phyloP scores from a whole-genome alignment of 2,888 invertebrate genomes.

The Xylophagus ater region DNA sequence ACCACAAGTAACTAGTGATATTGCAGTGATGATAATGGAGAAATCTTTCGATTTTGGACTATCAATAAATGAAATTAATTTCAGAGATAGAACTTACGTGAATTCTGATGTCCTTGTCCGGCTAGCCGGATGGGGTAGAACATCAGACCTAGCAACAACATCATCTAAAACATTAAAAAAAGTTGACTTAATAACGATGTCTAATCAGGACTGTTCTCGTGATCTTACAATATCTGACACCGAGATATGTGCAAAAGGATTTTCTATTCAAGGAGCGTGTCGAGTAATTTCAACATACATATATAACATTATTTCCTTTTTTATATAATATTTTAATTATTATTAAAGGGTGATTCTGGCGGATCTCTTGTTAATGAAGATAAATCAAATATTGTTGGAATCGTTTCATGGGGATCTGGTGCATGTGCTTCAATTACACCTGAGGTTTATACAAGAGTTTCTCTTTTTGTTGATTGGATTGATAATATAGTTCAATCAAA shows the following conservation, averaged over 20 bases:
- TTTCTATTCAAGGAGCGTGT: constrained; percentile 7
- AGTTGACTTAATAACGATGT: constrained; percentile 7
- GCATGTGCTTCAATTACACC: constrained; percentile 6
- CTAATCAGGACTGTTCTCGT: constrained; percentile 1
- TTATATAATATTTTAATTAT: background rate
- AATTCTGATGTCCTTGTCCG: background rate
- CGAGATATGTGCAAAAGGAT: constrained; percentile 6
- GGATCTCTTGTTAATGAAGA: constrained; percentile 5
- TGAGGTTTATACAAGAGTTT: constrained; percentile 8
- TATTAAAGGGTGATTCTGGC: constrained; percentile 9
- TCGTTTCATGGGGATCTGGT: constrained; percentile 4
- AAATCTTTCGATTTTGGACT: constrained; percentile 2
- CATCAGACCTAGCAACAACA: constrained; percentile 3
- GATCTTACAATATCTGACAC: constrained; percentile 1
- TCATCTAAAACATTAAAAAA: constrained; percentile 3
- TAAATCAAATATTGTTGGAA: constrained; percentile 6
- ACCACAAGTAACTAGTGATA: too few species aligned
- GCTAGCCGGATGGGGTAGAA: constrained; percentile 9
- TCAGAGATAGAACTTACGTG: background rate
- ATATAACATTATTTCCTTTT: background rate
- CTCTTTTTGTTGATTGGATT: constrained; percentile 7
- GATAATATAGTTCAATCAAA: constrained; percentile 2
- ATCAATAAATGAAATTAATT: constrained; percentile 4
- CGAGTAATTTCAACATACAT: background rate
- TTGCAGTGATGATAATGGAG: constrained; percentile 2